A percentile compares a stretch with the other conserved stretches of the same genome.
These are phyloP conservation scores for Lasiurus cinereus DNA, from an alignment of 2,113 vertebrate species.

Conservation along the genomic window DNA sequence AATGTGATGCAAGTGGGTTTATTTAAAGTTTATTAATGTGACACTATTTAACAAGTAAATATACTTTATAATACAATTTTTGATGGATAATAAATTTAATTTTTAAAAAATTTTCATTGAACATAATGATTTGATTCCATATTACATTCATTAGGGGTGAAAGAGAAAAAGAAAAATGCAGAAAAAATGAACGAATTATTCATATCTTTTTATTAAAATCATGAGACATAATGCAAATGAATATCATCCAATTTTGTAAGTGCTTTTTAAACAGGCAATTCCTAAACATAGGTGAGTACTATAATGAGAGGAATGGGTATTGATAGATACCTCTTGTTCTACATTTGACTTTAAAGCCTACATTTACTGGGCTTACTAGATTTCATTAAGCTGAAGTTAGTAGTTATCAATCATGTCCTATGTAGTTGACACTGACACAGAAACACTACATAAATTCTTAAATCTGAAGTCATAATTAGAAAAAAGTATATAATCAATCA, in stretches of 20 bases:
- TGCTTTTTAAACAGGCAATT: not conserved
- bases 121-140: not conserved
- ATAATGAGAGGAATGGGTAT: not conserved
- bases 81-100: not conserved
- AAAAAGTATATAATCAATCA: not conserved
- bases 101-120: not conserved
- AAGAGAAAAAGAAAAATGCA: not conserved
- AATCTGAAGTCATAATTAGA: not conserved
- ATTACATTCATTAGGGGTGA: not conserved
- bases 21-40: conserved; percentile 11
- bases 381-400: not conserved
- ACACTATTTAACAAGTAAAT: not conserved
- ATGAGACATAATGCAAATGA: not conserved
- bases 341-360: not conserved
- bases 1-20: not conserved
- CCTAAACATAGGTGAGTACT: not conserved
- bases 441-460: not conserved
- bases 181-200: not conserved
- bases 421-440: not conserved
- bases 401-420: not conserved
- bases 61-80: not conserved
- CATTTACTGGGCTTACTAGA: not conserved
- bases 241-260: not conserved
- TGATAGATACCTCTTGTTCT: not conserved
- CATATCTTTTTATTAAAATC: not conserved